Evolutionary conservation across 2,888 invertebrate species (phyloP), one percentile per base, ranked within the genome.

Genomic region (Cremastinae sp.): DNA sequence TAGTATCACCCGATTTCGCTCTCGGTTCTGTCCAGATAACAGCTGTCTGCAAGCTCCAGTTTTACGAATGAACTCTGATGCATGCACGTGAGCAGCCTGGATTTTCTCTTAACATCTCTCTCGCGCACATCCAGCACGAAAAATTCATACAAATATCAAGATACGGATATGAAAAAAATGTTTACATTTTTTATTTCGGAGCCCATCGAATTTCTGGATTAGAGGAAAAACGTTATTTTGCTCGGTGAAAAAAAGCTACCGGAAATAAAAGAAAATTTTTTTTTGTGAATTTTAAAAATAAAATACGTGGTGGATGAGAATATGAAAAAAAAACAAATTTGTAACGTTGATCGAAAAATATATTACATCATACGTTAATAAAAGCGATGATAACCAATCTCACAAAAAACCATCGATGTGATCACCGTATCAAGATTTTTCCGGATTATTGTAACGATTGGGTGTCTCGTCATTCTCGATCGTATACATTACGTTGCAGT

Each of bases 321-420:
- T n/a, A n/a, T n/a, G n/a, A n/a, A n/a, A n/a, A n/a, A n/a, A n/a
- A n/a, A n/a, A n/a, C n/a, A n/a, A n/a, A n/a, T n/a, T n/a, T n/a
- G n/a, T n/a, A n/a, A n/a, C n/a, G n/a, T n/a, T n/a, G n/a, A n/a
- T n/a, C n/a, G n/a, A n/a, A n/a, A n/a, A n/a, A n/a, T n/a, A n/a
- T n/a, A n/a, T n/a, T n/a, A n/a, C n/a, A n/a, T n/a, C n/a, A n/a
- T n/a, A n/a, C n/a, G n/a, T n/a, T n/a, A n/a, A 69, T 37, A 20
- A 49, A 68, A 14, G 5, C 16, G 51, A 16, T 10, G n/a, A 59
- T 16, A 51, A 55, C 2, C 5, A 64, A 39, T 9, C 53, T 9
- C 16, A 62, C 45, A 43, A 64, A 58, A 64, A 72, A 72, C 64
- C 37, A 62, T 47, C 18, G 10, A 8, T 9, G 16, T n/a, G 8